Base-by-base conservation (phyloP, 2,113 vertebrate species). In the Phrynosoma platyrhinos region DNA sequence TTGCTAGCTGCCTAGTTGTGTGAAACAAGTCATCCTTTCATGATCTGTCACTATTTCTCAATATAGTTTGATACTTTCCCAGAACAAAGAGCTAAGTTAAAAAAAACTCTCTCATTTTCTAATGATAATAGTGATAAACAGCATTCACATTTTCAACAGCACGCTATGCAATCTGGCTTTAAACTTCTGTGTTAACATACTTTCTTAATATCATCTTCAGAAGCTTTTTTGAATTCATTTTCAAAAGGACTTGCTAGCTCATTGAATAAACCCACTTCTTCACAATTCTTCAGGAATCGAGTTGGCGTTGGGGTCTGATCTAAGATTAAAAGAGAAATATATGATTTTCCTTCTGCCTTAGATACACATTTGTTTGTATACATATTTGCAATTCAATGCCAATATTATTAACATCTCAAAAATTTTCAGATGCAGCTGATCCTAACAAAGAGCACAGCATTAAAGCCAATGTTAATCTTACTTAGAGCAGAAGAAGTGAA, bases 231-330 rank as follows among this genome's bases (percentile, higher is more conserved):
- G 97, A 99, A 99, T 95, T 99, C 99, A 96, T 99, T 98, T 96
- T 99, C 99, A 94, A 99, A 99, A 36, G 99, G 98, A 98, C 99
- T 99, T 87, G 98, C 97, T 79, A 99, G 97, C 91, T 99, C 99
- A 95, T 99, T 99, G 94, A 99, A 99, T 93, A 99, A 98, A 90
- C 98, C 99, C 4, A 99, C 99, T 97, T 99, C 99, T 97, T 99
- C 98, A 94, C 99, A 99, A 97, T 99, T 99, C 97, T 99, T 99
- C 93, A 99, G 94, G 95, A 99, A 99, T 93, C 99, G 98, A 86
- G 99, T 99, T 58, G 99, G 99, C 80, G 99, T 99, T 36, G 99
- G 99, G 27, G 99, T 99, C 97, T 99, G 99, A 97, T 99, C 99
- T 99, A 97, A 91, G 97, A 96, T 4, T 86, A 94, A 95, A 92